Evolutionary conservation across 2,113 vertebrate species (phyloP).

Genomic region (Probosciger aterrimus): DNA sequence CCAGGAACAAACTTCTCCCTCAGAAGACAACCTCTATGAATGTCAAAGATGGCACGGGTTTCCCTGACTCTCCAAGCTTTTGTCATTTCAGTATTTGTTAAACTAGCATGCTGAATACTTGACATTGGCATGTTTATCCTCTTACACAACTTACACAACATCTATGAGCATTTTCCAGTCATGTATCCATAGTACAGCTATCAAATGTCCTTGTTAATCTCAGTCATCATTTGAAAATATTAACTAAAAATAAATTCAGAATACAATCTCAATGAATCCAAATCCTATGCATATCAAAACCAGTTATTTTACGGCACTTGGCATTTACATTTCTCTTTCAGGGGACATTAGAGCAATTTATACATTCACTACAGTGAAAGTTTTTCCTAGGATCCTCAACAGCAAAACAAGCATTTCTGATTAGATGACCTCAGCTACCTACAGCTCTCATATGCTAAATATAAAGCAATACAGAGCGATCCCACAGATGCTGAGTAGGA

Average conservation of each 20-base stretch:
- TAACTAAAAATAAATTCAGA: not conserved
- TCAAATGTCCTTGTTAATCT: not conserved
- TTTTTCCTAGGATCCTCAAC: not conserved
- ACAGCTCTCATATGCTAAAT: not conserved
- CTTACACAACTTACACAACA: not conserved
- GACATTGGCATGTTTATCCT: not conserved
- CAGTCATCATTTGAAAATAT: not conserved
- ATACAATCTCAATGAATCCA: not conserved
- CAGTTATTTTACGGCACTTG: not conserved
- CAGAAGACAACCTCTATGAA: not conserved
- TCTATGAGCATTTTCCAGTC: not conserved
- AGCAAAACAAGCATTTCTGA: not conserved
- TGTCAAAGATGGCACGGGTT: not conserved
- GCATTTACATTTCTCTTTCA: slow-evolving; percentile 6
- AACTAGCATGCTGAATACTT: not conserved
- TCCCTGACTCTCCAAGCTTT: not conserved
- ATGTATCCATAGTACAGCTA: not conserved
- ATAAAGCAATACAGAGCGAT: not conserved
- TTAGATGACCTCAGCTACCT: not conserved
- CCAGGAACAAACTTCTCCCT: not conserved
- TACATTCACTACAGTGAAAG: not conserved
- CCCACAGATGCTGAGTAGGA: not conserved
- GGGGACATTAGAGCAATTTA: slow-evolving; percentile 28
- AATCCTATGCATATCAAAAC: not conserved
- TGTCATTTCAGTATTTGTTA: not conserved